Evolutionary conservation across 2,888 invertebrate genomes (phyloP), one percentile per base, ranked within the genome.

Genomic region (Acleris laterana): DNA sequence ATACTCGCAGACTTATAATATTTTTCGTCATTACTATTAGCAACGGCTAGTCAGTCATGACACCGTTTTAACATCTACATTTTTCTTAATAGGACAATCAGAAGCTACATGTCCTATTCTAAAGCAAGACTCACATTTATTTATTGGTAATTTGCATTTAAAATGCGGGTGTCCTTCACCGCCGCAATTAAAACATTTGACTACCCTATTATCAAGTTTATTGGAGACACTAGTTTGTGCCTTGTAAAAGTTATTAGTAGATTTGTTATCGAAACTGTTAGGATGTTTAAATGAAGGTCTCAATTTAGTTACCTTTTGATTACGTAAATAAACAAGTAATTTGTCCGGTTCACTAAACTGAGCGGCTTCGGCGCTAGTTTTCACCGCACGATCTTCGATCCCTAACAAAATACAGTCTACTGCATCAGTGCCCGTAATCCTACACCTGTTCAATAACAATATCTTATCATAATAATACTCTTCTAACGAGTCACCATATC

Each of bases 391-490:
- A 56, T 72, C 71, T 16, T 74, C 74, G 20, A 72, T 72, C 0
- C 71, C 71, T 16, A 68, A 68, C 4, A 72, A 49, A 9, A 72
- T 68, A 48, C 71, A 71, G 63, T 72, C 72, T 1, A 72, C 61
- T 0, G 74, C 72, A 48, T 70, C 53, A 46, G 65, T 69, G 3
- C 68, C 70, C 17, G 25, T 48, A 16, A 73, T 69, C 17, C 55
- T 38, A 63, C 74, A 74, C 16, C 70, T 53, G 58, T 72, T 70
- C 48, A 74, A 44, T 2, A 72, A 42, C 19, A 66, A 53, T 28
- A 69, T 68, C 46, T 74, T 74, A 5, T 74, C 68, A 58, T 74
- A 72, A 61, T 62, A 74, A 59, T 74, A 74, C 6, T 74, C 69
- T 50, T 72, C 71, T 28, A 70, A 44, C 19, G 68, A 60, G 13